A percentile compares a stretch with the other conserved stretches of the same genome.
Conservation (phyloP, 1,140 invertebrate genomes). For the Nasonia vitripennis region DNA sequence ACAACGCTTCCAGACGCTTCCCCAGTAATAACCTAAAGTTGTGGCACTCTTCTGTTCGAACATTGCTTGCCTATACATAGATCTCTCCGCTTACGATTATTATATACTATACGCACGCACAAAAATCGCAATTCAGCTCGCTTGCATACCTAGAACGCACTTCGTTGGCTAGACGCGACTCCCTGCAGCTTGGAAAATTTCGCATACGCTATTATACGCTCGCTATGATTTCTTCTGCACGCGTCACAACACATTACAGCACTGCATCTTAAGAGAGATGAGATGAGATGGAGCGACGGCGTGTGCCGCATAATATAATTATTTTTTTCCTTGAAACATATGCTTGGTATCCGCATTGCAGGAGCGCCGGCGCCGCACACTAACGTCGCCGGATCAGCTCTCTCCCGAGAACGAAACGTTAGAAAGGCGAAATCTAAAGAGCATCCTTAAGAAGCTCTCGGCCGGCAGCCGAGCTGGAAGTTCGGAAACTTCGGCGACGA, state of each 20-base stretch:
- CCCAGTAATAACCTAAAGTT: conserved; percentile 39
- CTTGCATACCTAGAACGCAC: background rate
- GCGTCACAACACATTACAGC: too few species aligned
- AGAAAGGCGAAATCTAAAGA: conserved; percentile 87
- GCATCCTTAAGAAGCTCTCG: conserved; percentile 88
- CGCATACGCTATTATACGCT: background rate
- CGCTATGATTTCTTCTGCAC: too few species aligned
- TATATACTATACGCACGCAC: background rate
- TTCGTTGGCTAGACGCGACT: too few species aligned
- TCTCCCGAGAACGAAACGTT: conserved; percentile 89
- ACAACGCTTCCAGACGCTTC: background rate
- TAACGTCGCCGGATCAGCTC: conserved; percentile 61
- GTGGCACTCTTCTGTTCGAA: conserved; percentile 19
- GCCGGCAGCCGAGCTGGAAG: conserved; percentile 76
- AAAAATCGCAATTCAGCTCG: background rate
- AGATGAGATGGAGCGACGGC: background rate
- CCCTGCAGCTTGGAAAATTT: background rate
- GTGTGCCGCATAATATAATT: background rate
- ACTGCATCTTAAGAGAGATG: too few species aligned
- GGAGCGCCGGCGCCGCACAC: conserved; percentile 51
- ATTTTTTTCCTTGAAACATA: background rate
- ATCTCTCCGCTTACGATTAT: background rate
- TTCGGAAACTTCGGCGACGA: conserved; percentile 64
- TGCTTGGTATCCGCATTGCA: conserved; percentile 45
- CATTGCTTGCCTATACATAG: too few species aligned